phyloP scores from a whole-genome alignment of 2,113 vertebrate genomes.

The Corythornis madagascariensis region DNA sequence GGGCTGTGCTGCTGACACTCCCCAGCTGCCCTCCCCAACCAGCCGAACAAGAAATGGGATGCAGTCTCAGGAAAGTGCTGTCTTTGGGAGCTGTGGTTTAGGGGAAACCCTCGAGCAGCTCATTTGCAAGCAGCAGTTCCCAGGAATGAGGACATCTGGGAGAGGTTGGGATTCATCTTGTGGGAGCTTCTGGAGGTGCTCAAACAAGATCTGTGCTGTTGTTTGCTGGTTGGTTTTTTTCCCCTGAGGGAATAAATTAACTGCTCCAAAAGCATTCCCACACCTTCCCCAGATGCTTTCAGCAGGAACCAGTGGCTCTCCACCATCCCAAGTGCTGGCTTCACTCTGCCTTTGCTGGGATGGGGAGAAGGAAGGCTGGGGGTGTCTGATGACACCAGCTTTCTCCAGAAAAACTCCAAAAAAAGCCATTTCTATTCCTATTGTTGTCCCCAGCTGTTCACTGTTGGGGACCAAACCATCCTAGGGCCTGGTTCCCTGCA shows the following conservation, averaged over 20 bases:
- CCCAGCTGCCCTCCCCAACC: background rate
- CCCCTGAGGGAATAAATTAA: background rate
- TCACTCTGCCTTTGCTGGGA: background rate
- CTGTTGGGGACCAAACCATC: background rate
- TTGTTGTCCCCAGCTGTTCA: background rate
- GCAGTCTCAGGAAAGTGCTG: background rate
- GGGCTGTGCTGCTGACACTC: background rate
- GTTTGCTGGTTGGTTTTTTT: background rate
- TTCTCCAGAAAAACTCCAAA: background rate
- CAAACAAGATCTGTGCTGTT: background rate
- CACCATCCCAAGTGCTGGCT: fast-evolving
- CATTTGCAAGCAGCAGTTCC: constrained; percentile 4
- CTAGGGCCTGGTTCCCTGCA: background rate
- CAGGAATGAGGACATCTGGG: background rate
- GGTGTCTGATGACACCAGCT: background rate
- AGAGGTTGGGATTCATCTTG: background rate
- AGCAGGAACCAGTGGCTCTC: background rate
- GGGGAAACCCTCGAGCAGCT: background rate
- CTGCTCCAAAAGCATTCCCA: background rate
- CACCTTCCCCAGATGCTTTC: background rate
- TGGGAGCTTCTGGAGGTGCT: background rate
- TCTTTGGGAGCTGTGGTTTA: background rate
- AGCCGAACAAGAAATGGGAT: background rate
- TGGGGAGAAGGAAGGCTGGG: background rate
- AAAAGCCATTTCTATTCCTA: background rate